A percentile compares a stretch with the other conserved stretches of the same genome.
phyloP scores from a whole-genome alignment of 2,888 invertebrate species.

The Euplexia lucipara region DNA sequence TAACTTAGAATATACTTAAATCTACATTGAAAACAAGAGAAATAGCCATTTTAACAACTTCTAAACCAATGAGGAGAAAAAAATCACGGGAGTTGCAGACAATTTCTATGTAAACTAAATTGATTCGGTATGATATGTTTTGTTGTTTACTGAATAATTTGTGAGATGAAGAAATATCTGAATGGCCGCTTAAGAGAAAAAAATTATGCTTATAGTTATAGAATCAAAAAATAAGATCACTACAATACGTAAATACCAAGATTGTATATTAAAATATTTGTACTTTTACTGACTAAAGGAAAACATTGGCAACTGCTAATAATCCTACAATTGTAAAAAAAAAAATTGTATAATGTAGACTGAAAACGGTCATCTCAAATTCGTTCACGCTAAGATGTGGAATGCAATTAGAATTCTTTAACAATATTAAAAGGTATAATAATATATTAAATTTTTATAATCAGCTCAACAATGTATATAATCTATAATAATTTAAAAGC shows the following conservation, averaged over 20 bases:
- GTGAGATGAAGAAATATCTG: slow-evolving; percentile 82
- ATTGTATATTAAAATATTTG: slow-evolving; percentile 94
- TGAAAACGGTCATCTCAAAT: slow-evolving; percentile 91
- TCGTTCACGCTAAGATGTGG: slow-evolving; percentile 91
- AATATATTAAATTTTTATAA: slow-evolving; percentile 92
- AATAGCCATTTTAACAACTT: slow-evolving; percentile 85
- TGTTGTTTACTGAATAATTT: slow-evolving; percentile 89
- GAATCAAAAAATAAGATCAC: slow-evolving; percentile 89
- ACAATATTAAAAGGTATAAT: slow-evolving; percentile 92
- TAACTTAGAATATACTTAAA: slow-evolving; percentile 87
- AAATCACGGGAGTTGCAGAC: slow-evolving; percentile 81
- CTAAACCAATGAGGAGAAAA: slow-evolving; percentile 74
- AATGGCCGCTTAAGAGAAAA: slow-evolving; percentile 88
- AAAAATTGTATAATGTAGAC: slow-evolving; percentile 90
- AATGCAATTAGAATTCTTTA: slow-evolving; percentile 92
- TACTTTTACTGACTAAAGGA: slow-evolving; percentile 96
- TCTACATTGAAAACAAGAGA: slow-evolving; percentile 86
- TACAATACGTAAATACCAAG: slow-evolving; percentile 91
- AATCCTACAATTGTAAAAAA: slow-evolving; percentile 90
- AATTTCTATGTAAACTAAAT: slow-evolving; percentile 80
- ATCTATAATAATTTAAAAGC: slow-evolving; percentile 92
- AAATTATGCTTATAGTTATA: slow-evolving; percentile 90
- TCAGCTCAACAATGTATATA: slow-evolving; percentile 92
- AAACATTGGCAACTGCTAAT: slow-evolving; percentile 91
- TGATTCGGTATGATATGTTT: slow-evolving; percentile 90